A percentile compares a stretch with the other conserved stretches of the same genome.
Conservation (phyloP, 1,140 invertebrate genomes). For the Pseudobourletiella spinata region DNA sequence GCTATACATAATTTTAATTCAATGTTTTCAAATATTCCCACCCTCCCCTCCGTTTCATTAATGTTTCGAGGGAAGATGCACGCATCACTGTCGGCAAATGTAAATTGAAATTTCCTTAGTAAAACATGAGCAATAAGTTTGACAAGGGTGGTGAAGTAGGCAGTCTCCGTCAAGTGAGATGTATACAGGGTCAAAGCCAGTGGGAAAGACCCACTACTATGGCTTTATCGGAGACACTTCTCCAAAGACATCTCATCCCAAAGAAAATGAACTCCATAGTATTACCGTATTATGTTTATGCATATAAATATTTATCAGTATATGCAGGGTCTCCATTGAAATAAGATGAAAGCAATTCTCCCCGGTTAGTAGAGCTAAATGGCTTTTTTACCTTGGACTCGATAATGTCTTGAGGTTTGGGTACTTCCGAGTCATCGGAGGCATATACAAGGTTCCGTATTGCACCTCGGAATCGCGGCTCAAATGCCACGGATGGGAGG, state of each 20-base stretch:
- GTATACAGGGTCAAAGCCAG: background rate
- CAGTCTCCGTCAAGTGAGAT: background rate
- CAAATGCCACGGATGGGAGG: conserved; percentile 79
- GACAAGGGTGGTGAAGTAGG: background rate
- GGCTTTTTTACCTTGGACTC: conserved; percentile 70
- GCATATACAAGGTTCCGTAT: conserved; percentile 79
- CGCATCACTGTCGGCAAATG: background rate
- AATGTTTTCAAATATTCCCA: background rate
- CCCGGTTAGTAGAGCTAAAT: too few relatives aligned
- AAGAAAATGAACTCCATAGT: background rate
- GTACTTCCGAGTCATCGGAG: conserved; percentile 50
- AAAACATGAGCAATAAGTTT: background rate
- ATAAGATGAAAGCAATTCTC: background rate
- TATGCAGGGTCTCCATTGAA: background rate
- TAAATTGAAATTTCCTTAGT: background rate
- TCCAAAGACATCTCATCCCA: too few relatives aligned
- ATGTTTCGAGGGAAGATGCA: too few relatives aligned
- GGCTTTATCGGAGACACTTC: too few relatives aligned
- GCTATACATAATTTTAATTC: conserved; percentile 6
- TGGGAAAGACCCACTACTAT: too few relatives aligned
- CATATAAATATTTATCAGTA: background rate
- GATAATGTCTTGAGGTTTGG: conserved; percentile 44
- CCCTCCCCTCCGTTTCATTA: too few relatives aligned
- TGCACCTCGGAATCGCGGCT: conserved; percentile 69
- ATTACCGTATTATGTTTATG: background rate